These are phyloP conservation scores for Elmis aenea DNA, from an alignment of 2,888 invertebrate genomes.

Conservation along the genomic window DNA sequence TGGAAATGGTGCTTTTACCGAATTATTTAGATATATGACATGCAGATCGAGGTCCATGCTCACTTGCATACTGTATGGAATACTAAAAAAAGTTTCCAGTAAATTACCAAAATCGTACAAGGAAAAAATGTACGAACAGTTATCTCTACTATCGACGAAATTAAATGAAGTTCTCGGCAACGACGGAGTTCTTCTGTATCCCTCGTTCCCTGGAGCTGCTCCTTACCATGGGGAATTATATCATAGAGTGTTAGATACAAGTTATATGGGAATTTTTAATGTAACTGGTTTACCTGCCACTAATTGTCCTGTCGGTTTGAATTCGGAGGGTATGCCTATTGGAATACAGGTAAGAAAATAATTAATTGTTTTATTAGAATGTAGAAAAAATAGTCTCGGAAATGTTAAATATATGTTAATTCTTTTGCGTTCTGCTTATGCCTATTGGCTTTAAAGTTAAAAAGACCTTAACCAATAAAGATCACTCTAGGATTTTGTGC, in stretches of 20 bases:
- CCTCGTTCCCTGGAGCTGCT: constrained; percentile 62
- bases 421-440: too few species aligned
- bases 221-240: constrained; percentile 63
- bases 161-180: constrained; percentile 57
- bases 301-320: constrained; percentile 73
- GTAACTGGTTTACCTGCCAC: constrained; percentile 78
- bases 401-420: too few species aligned
- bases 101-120: not conserved
- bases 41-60: constrained; percentile 64
- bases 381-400: too few species aligned
- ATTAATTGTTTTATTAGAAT: not conserved
- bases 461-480: too few species aligned
- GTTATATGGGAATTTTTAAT: constrained; percentile 78
- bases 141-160: constrained; percentile 2
- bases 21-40: constrained; percentile 59
- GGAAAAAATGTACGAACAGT: not conserved
- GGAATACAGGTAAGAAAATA: constrained; percentile 54
- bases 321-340: constrained; percentile 66
- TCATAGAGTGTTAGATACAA: constrained; percentile 64
- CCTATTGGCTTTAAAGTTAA: too few species aligned
- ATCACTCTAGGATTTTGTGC: too few species aligned
- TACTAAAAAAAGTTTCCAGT: not conserved
- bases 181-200: constrained; percentile 66
- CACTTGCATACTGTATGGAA: constrained; percentile 48
- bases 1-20: constrained; percentile 58